Evolutionary conservation across 2,113 vertebrate species (phyloP).

Genomic region (Etheostoma cragini): DNA sequence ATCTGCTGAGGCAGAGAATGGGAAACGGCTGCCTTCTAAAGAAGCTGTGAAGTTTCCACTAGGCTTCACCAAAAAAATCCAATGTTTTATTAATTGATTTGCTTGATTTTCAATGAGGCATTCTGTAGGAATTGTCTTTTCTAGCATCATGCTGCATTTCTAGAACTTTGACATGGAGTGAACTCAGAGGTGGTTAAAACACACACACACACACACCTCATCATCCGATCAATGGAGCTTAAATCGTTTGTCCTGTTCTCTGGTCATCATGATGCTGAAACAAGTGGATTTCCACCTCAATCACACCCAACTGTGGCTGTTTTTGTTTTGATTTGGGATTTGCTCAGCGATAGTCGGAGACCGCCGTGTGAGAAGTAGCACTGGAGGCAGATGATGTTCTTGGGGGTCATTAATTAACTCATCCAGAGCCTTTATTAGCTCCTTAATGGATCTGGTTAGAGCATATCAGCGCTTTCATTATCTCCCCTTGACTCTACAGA

Average conservation of each 20-base stretch:
- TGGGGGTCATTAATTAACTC: constrained; percentile 82
- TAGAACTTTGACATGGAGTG: not conserved
- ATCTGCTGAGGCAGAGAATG: constrained; percentile 57
- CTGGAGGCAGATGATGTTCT: constrained; percentile 79
- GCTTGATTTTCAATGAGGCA: constrained; percentile 52
- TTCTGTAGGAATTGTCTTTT: constrained; percentile 40
- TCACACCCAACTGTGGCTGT: constrained; percentile 43
- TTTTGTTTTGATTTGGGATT: constrained; percentile 65
- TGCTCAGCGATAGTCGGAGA: constrained; percentile 39
- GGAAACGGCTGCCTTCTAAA: constrained; percentile 47
- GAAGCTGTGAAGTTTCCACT: constrained; percentile 69
- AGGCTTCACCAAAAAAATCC: constrained; percentile 62
- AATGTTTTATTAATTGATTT: constrained; percentile 73
- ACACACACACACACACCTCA: not conserved
- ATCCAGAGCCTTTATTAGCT: constrained; percentile 79
- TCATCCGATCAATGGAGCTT: constrained; percentile 35
- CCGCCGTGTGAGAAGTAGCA: constrained; percentile 44
- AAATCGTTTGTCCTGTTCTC: constrained; percentile 32
- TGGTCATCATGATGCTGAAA: not conserved
- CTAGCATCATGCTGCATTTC: not conserved
- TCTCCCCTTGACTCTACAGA: constrained; percentile 69
- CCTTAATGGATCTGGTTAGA: constrained; percentile 82
- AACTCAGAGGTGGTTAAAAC: not conserved
- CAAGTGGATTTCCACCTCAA: constrained; percentile 37
- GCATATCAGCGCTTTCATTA: constrained; percentile 79